Percentiles rank a stretch among this genome's conserved stretches.
Conservation (phyloP, 2,888 invertebrate species). For the Drosophila dives region DNA sequence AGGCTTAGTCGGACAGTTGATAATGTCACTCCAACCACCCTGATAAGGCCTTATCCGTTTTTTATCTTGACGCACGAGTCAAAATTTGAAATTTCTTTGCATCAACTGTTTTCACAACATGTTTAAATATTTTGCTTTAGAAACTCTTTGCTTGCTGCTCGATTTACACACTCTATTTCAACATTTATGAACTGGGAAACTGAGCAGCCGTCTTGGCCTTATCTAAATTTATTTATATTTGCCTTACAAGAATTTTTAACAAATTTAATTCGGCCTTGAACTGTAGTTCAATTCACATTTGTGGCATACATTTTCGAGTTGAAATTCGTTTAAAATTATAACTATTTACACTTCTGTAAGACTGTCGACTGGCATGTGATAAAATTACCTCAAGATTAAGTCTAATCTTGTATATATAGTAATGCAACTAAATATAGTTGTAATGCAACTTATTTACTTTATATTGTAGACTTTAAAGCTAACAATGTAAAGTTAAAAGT, state of each 20-base stretch:
- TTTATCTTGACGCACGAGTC: constrained; percentile 58
- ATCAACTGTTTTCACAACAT: constrained; percentile 23
- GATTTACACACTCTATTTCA: constrained; percentile 35
- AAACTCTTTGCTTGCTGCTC: background rate
- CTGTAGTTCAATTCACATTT: constrained; percentile 58
- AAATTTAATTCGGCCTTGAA: constrained; percentile 57
- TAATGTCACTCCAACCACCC: constrained; percentile 66
- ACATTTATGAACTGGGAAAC: constrained; percentile 45
- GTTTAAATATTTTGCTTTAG: background rate
- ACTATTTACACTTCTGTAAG: constrained; percentile 50
- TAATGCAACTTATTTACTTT: background rate
- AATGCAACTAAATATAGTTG: background rate
- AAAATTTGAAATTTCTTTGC: constrained; percentile 31
- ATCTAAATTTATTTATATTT: constrained; percentile 26
- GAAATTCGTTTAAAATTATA: constrained; percentile 17
- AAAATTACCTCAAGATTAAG: constrained; percentile 15
- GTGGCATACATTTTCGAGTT: constrained; percentile 28
- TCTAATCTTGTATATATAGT: background rate
- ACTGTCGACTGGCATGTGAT: constrained; percentile 48
- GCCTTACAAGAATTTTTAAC: constrained; percentile 24
- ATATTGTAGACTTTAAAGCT: too few species aligned
- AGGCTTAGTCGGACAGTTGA: constrained; percentile 65
- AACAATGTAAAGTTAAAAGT: background rate
- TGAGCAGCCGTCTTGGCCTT: constrained; percentile 2
- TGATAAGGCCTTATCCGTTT: constrained; percentile 64